These are phyloP conservation scores for Ptilorrhoa leucosticta DNA, from an alignment of 2,113 vertebrate genomes.

Conservation along the genomic window DNA sequence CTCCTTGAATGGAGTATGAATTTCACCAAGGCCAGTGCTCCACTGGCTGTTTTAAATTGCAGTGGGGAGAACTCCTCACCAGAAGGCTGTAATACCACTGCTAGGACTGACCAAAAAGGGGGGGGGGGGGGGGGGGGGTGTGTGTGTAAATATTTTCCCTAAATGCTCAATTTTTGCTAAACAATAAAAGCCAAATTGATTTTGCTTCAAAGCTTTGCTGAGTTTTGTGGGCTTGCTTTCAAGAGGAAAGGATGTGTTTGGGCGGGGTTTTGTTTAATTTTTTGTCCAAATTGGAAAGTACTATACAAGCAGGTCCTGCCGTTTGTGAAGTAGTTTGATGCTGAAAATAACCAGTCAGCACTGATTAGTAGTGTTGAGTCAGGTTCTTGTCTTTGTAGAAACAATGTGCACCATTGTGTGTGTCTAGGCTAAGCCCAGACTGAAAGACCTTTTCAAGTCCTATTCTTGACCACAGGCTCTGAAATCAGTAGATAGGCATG, in stretches of 20 bases:
- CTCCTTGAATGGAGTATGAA: rapidly evolving
- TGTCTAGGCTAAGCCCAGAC: not conserved
- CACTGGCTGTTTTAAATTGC: not conserved
- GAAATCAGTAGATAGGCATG: not conserved
- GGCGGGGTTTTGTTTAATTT: not conserved
- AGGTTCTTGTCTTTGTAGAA: not conserved
- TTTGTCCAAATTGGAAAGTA: not conserved
- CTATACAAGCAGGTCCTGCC: not conserved
- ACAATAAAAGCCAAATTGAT: not conserved
- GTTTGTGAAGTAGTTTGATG: not conserved
- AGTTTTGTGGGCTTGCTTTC: not conserved
- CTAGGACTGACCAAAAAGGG: not conserved
- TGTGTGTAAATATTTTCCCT: not conserved
- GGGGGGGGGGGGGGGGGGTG: not conserved
- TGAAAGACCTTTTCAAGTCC: not conserved
- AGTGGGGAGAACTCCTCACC: not conserved
- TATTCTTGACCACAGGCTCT: not conserved
- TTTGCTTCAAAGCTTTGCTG: not conserved
- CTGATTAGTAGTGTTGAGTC: not conserved
- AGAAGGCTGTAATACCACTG: not conserved
- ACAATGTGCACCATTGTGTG: not conserved
- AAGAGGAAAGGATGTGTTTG: not conserved
- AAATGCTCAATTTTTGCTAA: not conserved
- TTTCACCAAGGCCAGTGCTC: not conserved
- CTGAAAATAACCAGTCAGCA: not conserved